These are phyloP conservation scores for Corythornis cristatus DNA, from an alignment of 2,113 vertebrate species.

Conservation along the genomic window DNA sequence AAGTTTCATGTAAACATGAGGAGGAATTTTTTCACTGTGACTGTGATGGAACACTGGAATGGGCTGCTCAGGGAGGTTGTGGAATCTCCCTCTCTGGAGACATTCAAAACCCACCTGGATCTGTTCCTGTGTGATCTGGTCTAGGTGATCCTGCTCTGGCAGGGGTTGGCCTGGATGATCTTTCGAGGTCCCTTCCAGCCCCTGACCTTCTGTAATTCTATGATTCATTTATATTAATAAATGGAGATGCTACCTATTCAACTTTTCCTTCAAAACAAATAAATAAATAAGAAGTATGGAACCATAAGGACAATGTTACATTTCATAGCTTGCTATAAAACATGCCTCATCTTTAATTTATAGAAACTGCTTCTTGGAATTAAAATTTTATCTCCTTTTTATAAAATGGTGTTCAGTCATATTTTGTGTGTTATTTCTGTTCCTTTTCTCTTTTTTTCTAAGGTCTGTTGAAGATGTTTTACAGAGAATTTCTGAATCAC, in stretches of 20 bases:
- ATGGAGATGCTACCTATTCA: neutral
- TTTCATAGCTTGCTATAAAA: neutral
- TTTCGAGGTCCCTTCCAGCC: too few relatives aligned
- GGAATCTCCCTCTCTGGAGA: too few relatives aligned
- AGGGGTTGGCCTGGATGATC: too few relatives aligned
- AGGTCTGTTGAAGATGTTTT: neutral
- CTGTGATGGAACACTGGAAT: too few relatives aligned
- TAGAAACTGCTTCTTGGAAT: neutral
- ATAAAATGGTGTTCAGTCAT: neutral
- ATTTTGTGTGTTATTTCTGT: neutral
- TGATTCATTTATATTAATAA: too few relatives aligned
- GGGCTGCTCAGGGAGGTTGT: too few relatives aligned
- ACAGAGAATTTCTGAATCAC: neutral
- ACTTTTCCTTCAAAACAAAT: neutral
- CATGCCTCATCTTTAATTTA: neutral
- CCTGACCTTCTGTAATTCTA: too few relatives aligned
- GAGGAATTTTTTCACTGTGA: too few relatives aligned
- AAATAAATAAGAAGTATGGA: neutral
- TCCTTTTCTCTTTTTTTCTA: neutral
- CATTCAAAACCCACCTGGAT: too few relatives aligned
- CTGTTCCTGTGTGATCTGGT: too few relatives aligned
- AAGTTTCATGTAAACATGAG: too few relatives aligned
- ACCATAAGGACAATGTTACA: neutral
- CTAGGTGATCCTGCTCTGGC: too few relatives aligned
- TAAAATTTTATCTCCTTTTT: neutral